Evolutionary conservation across 2,888 invertebrate genomes (phyloP).

Genomic region (Caradrina clavipalpis): DNA sequence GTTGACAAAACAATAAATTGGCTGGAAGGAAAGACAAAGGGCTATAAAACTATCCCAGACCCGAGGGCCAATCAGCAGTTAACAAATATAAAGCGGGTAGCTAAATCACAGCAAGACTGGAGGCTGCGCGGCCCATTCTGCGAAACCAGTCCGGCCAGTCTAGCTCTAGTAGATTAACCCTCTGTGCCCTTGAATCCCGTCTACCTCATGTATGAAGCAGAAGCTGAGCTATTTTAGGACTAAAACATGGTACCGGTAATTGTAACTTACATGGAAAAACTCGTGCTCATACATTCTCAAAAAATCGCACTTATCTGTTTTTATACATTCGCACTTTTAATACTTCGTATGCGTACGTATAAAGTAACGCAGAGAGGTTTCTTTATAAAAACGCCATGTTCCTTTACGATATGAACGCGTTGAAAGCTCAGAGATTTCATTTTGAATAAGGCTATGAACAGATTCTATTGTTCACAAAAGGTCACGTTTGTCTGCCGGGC

Average conservation of each 20-base stretch:
- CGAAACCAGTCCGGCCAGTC: slow-evolving; percentile 79
- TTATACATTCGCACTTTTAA: slow-evolving; percentile 21
- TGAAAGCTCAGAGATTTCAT: slow-evolving; percentile 77
- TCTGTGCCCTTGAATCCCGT: slow-evolving; percentile 69
- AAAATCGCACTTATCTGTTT: slow-evolving; percentile 30
- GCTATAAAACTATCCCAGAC: slow-evolving; percentile 45
- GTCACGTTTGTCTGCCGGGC: slow-evolving; percentile 73
- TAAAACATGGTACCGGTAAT: slow-evolving; percentile 66
- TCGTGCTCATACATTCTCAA: slow-evolving; percentile 5
- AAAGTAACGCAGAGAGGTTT: slow-evolving; percentile 21
- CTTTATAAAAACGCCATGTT: slow-evolving; percentile 36
- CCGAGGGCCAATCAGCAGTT: slow-evolving; percentile 34
- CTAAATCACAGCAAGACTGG: slow-evolving; percentile 73
- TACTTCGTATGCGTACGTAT: slow-evolving; percentile 25
- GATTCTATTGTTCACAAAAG: slow-evolving; percentile 81
- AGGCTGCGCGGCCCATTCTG: slow-evolving; percentile 66
- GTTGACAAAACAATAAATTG: slow-evolving; percentile 29
- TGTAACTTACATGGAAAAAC: slow-evolving; percentile 64
- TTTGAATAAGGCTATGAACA: slow-evolving; percentile 77
- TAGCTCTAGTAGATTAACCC: slow-evolving; percentile 70
- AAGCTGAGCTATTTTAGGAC: slow-evolving; percentile 74
- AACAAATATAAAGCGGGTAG: slow-evolving; percentile 53
- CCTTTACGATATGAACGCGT: slow-evolving; percentile 65
- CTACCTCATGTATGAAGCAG: slow-evolving; percentile 59
- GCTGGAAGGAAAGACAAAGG: slow-evolving; percentile 52